Conservation (phyloP, 2,797 vertebrate species). For the Hemibagrus guttatus region DNA sequence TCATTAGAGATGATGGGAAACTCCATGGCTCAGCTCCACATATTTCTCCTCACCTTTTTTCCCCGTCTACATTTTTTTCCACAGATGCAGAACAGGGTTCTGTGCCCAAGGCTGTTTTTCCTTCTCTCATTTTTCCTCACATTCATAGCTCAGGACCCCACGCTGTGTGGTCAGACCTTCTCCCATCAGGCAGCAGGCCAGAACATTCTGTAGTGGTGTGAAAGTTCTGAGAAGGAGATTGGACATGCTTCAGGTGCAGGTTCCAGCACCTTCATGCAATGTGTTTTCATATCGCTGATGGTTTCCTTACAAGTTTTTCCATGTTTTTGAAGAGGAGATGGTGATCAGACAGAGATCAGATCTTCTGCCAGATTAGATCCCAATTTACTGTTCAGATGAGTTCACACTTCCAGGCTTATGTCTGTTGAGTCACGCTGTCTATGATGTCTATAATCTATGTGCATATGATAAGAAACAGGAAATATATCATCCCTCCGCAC, state of each 20-base stretch:
- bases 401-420: background rate
- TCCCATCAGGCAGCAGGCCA: slow-evolving; percentile 17
- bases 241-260: background rate
- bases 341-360: background rate
- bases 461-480: background rate
- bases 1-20: slow-evolving; percentile 77
- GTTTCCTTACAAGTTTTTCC: background rate
- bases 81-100: slow-evolving; percentile 13
- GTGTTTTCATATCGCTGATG: background rate
- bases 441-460: background rate
- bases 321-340: too few relatives aligned
- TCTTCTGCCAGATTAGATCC: background rate
- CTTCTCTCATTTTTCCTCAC: slow-evolving; percentile 26
- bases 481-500: background rate
- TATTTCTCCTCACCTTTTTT: slow-evolving; percentile 55
- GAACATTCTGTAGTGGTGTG: slow-evolving; percentile 36
- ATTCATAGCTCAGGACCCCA: slow-evolving; percentile 12
- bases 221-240: background rate
- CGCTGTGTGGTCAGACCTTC: background rate
- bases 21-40: slow-evolving; percentile 63
- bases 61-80: slow-evolving; percentile 52
- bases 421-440: background rate
- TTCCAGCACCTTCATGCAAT: background rate
- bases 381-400: background rate
- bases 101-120: slow-evolving; percentile 8